phyloP scores from a whole-genome alignment of 2,113 vertebrate species.

The Tenebrosternarchus preto region DNA sequence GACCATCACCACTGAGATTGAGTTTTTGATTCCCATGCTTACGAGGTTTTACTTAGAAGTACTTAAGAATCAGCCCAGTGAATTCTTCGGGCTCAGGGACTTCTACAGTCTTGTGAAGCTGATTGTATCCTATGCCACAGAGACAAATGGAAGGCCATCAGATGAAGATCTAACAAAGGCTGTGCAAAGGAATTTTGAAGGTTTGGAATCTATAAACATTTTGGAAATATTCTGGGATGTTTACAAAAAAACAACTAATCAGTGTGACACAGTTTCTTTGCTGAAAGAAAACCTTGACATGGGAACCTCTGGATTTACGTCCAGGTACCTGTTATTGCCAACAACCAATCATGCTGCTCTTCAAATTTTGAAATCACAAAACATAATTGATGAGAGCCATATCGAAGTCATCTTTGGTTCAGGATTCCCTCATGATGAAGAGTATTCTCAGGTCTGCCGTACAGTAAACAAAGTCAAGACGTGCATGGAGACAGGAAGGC shows the following conservation, averaged over 20 bases:
- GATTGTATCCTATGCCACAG: conserved; percentile 37
- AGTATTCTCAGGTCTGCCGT: conserved; percentile 82
- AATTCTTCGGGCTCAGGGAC: conserved; percentile 62
- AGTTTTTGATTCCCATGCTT: conserved; percentile 50
- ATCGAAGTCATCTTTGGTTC: conserved; percentile 84
- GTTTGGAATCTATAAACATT: conserved; percentile 51
- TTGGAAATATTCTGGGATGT: conserved; percentile 24
- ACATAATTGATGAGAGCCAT: conserved; percentile 60
- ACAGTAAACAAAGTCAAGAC: conserved; percentile 82
- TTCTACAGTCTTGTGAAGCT: conserved; percentile 64
- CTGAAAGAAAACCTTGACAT: conserved; percentile 56
- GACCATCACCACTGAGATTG: neutral
- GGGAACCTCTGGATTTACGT: conserved; percentile 33
- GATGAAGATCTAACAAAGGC: conserved; percentile 45
- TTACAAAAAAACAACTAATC: conserved; percentile 4
- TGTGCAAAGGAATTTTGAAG: conserved; percentile 63
- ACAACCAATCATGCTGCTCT: conserved; percentile 61
- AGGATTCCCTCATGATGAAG: conserved; percentile 81
- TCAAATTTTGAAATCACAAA: conserved; percentile 54
- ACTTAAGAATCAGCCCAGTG: conserved; percentile 42
- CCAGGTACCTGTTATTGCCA: conserved; percentile 62
- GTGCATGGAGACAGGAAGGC: conserved; percentile 83
- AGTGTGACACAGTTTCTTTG: conserved; percentile 41
- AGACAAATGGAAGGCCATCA: conserved; percentile 9
- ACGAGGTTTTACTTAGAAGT: conserved; percentile 55